Evolutionary conservation across 2,797 vertebrate species (phyloP).

Genomic region (Pelodytes ibericus): DNA sequence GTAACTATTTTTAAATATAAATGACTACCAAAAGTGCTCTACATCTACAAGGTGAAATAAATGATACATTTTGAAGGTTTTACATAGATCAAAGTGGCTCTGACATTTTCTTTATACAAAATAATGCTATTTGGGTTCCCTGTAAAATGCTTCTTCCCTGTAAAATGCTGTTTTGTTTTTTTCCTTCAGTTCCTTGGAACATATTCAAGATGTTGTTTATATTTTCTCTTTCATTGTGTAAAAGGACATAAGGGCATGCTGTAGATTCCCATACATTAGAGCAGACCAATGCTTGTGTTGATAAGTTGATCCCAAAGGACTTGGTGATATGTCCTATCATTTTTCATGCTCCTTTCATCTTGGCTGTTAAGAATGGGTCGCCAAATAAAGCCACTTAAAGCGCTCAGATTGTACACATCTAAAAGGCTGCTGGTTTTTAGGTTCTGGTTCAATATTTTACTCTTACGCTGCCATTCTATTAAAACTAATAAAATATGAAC

Average conservation of each 20-base stretch:
- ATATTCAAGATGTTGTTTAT: background rate
- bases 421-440: background rate
- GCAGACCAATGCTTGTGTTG: conserved; percentile 20
- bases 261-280: conserved; percentile 29
- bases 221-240: background rate
- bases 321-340: conserved; percentile 39
- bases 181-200: background rate
- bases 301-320: conserved; percentile 40
- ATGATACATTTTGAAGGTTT: too few relatives aligned
- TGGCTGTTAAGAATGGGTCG: conserved; percentile 42
- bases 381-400: conserved; percentile 48
- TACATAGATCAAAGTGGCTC: too few relatives aligned
- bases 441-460: conserved; percentile 12
- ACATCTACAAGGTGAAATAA: too few relatives aligned
- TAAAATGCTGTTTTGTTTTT: background rate
- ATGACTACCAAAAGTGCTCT: too few relatives aligned
- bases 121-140: too few relatives aligned
- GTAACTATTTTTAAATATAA: too few relatives aligned
- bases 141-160: too few relatives aligned
- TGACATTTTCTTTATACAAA: too few relatives aligned
- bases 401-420: conserved; percentile 32
- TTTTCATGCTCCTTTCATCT: conserved; percentile 45
- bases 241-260: conserved; percentile 22
- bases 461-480: too few relatives aligned
- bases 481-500: too few relatives aligned